phyloP scores from a whole-genome alignment of 1,140 invertebrate genomes.

The Ostrea edulis region DNA sequence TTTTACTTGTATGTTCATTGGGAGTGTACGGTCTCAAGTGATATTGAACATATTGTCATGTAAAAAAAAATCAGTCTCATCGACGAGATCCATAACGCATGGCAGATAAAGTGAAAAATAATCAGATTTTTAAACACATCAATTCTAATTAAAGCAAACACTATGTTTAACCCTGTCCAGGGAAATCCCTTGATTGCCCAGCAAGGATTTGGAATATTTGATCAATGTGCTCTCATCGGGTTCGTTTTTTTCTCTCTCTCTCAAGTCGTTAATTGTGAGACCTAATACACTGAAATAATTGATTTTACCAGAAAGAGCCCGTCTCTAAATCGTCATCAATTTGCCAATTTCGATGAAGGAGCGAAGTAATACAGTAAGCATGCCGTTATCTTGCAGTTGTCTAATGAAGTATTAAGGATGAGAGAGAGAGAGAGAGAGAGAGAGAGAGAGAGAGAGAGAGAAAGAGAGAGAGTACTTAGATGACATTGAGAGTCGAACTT shows the following conservation, averaged over 20 bases:
- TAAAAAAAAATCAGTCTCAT: too few species aligned
- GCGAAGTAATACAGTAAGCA: neutral
- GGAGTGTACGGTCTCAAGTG: too few species aligned
- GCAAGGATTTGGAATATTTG: neutral
- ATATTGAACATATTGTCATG: too few species aligned
- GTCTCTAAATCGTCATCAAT: constrained; percentile 17
- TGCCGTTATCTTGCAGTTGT: neutral
- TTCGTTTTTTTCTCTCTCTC: constrained; percentile 16
- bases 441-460: constrained; percentile 39
- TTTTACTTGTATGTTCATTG: too few species aligned
- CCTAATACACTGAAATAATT: neutral
- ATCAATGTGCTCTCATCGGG: constrained; percentile 21
- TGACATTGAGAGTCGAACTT: neutral
- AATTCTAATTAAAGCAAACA: neutral
- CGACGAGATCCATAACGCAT: too few species aligned
- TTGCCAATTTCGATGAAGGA: constrained; percentile 26
- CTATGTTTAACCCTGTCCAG: neutral
- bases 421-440: neutral
- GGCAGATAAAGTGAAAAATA: constrained; percentile 6
- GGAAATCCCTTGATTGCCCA: neutral
- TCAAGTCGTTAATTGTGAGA: neutral
- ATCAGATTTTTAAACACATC: neutral
- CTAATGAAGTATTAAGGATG: neutral
- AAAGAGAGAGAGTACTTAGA: neutral
- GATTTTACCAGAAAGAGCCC: neutral